A percentile compares a stretch with the other conserved stretches of the same genome.
Conservation (phyloP, 2,888 invertebrate species). For the Cataglyphis albicans region DNA sequence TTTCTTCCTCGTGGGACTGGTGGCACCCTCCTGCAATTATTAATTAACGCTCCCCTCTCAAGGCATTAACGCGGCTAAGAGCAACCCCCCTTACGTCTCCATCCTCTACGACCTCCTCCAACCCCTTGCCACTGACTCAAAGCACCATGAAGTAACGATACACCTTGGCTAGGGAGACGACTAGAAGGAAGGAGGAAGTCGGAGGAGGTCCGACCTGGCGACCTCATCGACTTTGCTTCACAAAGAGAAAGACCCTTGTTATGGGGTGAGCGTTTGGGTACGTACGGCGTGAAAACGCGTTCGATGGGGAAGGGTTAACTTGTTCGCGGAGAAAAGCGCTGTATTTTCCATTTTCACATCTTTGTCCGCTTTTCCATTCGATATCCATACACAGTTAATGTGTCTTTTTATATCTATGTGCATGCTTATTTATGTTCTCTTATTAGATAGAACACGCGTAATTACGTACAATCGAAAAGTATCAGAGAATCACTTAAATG, state of each 20-base stretch:
- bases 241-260: constrained; percentile 75
- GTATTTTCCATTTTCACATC: constrained; percentile 44
- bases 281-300: constrained; percentile 71
- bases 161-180: constrained; percentile 79
- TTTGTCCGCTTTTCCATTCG: background rate
- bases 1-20: constrained; percentile 34
- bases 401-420: background rate
- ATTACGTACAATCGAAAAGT: background rate
- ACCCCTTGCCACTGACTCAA: constrained; percentile 80
- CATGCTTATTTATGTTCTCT: background rate
- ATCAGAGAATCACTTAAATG: background rate
- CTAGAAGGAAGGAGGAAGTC: constrained; percentile 58
- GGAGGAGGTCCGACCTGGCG: constrained; percentile 74
- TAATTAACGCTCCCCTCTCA: constrained; percentile 85
- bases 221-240: constrained; percentile 77
- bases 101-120: constrained; percentile 66
- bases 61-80: constrained; percentile 85
- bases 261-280: constrained; percentile 65
- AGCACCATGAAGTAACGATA: constrained; percentile 84
- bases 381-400: background rate
- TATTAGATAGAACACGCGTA: background rate
- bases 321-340: constrained; percentile 25
- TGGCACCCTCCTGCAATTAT: constrained; percentile 84
- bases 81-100: constrained; percentile 76
- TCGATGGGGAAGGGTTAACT: constrained; percentile 53